These are phyloP conservation scores for Eurystomus glaucurus DNA, from an alignment of 2,797 vertebrate species.

Conservation along the genomic window DNA sequence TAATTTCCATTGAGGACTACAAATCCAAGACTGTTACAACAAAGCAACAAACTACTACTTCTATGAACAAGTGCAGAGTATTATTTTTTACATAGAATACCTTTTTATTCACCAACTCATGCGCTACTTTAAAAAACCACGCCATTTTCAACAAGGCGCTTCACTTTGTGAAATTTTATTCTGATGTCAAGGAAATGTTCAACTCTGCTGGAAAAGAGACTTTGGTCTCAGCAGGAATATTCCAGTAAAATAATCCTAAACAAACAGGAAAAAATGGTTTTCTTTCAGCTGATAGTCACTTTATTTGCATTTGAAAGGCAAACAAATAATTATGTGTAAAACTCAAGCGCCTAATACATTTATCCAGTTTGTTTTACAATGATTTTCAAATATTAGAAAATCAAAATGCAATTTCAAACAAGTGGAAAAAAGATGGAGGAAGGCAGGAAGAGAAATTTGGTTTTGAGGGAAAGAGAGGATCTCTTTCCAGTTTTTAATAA, in stretches of 20 bases:
- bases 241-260: constrained; percentile 44
- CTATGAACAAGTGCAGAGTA: not conserved
- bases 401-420: not conserved
- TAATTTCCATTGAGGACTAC: constrained; percentile 2
- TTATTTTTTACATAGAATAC: not conserved
- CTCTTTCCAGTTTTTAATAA: constrained; percentile 21
- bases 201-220: constrained; percentile 25
- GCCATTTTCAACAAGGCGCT: not conserved
- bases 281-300: constrained; percentile 31
- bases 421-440: not conserved
- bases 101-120: not conserved
- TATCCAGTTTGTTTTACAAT: constrained; percentile 30
- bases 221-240: constrained; percentile 48
- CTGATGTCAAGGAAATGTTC: constrained; percentile 16
- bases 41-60: not conserved
- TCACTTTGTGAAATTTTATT: constrained; percentile 55
- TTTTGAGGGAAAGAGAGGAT: constrained; percentile 10
- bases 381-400: constrained; percentile 43
- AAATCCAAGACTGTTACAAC: constrained; percentile 3
- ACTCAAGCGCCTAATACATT: constrained; percentile 12
- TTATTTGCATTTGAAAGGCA: constrained; percentile 51
- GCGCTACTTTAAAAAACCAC: constrained; percentile 16
- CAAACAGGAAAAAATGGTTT: constrained; percentile 33
- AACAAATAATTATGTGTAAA: constrained; percentile 39
- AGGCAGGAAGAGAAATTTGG: not conserved